Base-by-base conservation (phyloP, 2,797 vertebrate species). In the Alectoris magna region DNA sequence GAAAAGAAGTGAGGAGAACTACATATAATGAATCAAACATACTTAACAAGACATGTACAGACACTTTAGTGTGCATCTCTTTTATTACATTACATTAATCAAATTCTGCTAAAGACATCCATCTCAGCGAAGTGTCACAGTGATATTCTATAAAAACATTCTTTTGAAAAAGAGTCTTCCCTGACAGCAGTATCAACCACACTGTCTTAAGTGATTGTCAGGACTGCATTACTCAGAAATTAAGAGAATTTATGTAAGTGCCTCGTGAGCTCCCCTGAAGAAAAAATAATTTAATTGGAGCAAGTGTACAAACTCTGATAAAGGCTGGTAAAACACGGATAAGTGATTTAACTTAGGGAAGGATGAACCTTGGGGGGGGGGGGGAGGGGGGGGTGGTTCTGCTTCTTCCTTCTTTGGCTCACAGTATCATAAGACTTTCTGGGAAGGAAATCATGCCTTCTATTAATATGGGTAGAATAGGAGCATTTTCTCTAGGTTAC, bases 71-170 rank as follows among this genome's bases (percentile, higher is more conserved):
- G 97, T 97, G 97, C 97, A 97, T 98, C 98, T 97, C 97, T 98
- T 98, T 98, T 98, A 98, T 98, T 98, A 96, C 97, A 92, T 98
- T 98, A 97, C 98, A 98, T 98, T 98, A 98, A 99, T 99, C 98
- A 98, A 98, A 98, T 97, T 97, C 97, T 96, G 98, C 98, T 98
- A 97, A 98, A 98, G 97, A 98, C 97, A 98, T 97, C 97, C 96
- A 97, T 98, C 97, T 97, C 97, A 98, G 97, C 94, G 7, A 96
- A 98, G 95, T 98, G 98, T 98, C 98, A 98, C 96, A 90, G 96
- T 96, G 97, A 98, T 97, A 98, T 97, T 98, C 97, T 97, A 95
- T 93, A 94, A 98, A 98, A 98, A 98, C 96, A 97, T 96, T 97
- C 97, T 96, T 97, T 97, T 97, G 94, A 96, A 96, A 90, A 96